Evolutionary conservation across 1,140 invertebrate genomes (phyloP).

Genomic region (Mactra quadrangularis): DNA sequence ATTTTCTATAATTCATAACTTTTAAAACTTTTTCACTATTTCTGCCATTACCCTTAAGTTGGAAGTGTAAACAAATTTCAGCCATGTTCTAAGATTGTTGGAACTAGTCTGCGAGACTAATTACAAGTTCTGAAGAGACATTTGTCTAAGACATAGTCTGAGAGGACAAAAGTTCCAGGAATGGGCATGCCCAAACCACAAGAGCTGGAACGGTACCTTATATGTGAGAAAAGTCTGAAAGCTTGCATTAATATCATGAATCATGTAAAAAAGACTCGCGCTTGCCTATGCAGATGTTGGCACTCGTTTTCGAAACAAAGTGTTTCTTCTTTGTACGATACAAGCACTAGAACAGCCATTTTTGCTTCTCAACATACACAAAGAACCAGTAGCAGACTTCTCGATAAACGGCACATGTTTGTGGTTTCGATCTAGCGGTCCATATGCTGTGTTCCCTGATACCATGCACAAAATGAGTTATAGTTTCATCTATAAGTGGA

Average conservation of each 20-base stretch:
- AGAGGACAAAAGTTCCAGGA: too few relatives aligned
- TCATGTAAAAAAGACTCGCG: not conserved
- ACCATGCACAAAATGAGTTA: conserved; percentile 40
- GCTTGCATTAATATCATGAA: not conserved
- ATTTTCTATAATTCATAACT: conserved; percentile 9
- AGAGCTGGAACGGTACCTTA: too few relatives aligned
- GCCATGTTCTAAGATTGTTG: not conserved
- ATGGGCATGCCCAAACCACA: too few relatives aligned
- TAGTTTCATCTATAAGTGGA: conserved; percentile 22
- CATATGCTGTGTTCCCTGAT: conserved; percentile 48
- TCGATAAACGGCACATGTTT: conserved; percentile 40
- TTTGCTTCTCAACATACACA: not conserved
- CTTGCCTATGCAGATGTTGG: conserved; percentile 14
- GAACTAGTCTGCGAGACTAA: not conserved
- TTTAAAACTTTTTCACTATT: not conserved
- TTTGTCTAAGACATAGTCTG: too few relatives aligned
- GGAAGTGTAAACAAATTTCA: conserved; percentile 15
- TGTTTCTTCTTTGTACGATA: not conserved
- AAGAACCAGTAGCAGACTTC: conserved; percentile 15
- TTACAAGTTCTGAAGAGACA: conserved; percentile 4
- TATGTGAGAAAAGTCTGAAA: not conserved
- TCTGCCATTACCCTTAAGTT: not conserved
- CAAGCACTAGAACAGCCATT: not conserved
- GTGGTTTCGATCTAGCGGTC: conserved; percentile 31
- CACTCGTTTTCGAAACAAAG: not conserved